A percentile compares a stretch with the other conserved stretches of the same genome.
These are phyloP conservation scores for Peromyscus eremicus DNA, from an alignment of 2,797 vertebrate genomes.

Conservation along the genomic window DNA sequence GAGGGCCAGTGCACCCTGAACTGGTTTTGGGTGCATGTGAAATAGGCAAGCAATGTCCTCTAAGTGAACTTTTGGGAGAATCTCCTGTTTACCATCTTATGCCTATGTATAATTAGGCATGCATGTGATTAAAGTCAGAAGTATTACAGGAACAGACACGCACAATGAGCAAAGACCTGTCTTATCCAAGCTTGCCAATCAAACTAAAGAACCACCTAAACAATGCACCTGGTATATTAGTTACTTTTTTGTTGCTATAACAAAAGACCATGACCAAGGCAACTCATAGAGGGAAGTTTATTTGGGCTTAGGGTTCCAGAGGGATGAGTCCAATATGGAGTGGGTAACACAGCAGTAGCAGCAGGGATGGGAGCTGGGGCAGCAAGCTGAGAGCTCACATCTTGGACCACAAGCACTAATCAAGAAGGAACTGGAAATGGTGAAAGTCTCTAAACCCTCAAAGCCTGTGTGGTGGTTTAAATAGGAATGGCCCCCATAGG, in stretches of 20 bases:
- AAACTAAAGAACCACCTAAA: slow-evolving; percentile 1
- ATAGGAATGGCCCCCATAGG: not conserved
- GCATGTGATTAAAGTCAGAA: not conserved
- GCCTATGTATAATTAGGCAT: not conserved
- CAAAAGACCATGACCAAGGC: not conserved
- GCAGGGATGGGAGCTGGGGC: no score
- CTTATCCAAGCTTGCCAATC: not conserved
- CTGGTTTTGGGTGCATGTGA: not conserved
- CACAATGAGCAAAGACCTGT: not conserved
- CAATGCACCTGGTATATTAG: not conserved
- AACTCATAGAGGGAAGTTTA: not conserved
- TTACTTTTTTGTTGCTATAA: not conserved
- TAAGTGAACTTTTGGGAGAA: not conserved
- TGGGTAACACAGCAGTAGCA: not conserved
- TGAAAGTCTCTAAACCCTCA: not conserved
- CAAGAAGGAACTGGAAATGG: not conserved
- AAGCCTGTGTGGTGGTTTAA: not conserved
- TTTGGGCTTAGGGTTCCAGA: not conserved
- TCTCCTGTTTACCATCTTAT: not conserved
- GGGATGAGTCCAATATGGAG: not conserved
- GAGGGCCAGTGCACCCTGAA: no score
- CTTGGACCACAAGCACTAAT: not conserved
- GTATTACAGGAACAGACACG: not conserved
- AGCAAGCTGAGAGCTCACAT: not conserved
- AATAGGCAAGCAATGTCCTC: not conserved